Conservation (phyloP, 30 jellyfish, hydroid and myxozoan genomes). For the Thelohanellus kitauei region DNA sequence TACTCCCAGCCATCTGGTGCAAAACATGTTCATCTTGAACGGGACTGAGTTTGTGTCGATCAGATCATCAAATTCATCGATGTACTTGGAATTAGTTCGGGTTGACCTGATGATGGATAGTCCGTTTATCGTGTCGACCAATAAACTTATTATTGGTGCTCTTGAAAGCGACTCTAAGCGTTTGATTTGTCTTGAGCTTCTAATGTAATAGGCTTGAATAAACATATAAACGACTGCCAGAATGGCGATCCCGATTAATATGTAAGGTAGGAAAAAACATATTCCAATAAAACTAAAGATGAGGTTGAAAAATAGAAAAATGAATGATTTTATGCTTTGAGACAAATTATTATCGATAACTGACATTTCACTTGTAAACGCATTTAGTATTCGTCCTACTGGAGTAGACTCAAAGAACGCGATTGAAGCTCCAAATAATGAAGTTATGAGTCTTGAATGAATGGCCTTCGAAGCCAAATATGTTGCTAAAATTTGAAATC, state of each 20-base stretch:
- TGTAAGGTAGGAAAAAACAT: conserved; percentile 28
- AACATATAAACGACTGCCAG: conserved; percentile 16
- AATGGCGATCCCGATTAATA: conserved; percentile 43
- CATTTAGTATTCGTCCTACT: conserved; percentile 45
- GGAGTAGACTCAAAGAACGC: conserved; percentile 84
- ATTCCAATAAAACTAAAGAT: conserved; percentile 31
- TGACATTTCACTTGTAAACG: conserved; percentile 49
- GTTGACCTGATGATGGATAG: conserved; percentile 49
- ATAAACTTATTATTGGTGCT: conserved; percentile 60
- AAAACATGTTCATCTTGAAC: not conserved
- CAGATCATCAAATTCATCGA: conserved; percentile 15
- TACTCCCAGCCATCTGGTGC: conserved; percentile 78
- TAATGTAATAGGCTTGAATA: conserved; percentile 29
- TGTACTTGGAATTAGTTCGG: conserved; percentile 12
- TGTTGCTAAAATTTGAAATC: too few relatives aligned
- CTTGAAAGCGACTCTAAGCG: conserved; percentile 45
- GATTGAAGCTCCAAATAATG: conserved; percentile 40
- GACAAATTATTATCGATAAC: conserved; percentile 44
- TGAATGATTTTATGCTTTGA: conserved; percentile 6
- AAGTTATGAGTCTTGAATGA: conserved; percentile 19
- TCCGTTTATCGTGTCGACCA: conserved; percentile 65
- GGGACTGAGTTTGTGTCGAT: conserved; percentile 38
- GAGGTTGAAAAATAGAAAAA: conserved; percentile 16
- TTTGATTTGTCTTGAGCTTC: conserved; percentile 37
- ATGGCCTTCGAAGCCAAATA: conserved; percentile 30